Conservation (phyloP, 2,797 vertebrate species). For the Ispidina lecontei region DNA sequence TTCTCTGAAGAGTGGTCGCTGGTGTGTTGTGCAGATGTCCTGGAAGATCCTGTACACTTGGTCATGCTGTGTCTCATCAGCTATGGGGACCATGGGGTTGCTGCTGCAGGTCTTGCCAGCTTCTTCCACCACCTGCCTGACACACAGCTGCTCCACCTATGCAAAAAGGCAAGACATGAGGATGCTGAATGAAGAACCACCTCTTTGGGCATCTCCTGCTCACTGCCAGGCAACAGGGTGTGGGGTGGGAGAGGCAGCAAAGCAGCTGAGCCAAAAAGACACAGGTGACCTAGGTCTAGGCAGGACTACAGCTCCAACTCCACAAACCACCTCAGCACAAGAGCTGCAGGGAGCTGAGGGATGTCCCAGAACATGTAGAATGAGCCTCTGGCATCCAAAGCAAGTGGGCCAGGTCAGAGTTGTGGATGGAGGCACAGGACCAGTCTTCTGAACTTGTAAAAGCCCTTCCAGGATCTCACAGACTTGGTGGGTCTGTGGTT, state of each 20-base stretch:
- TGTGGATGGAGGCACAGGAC: neutral
- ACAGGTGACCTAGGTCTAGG: neutral
- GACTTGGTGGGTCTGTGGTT: neutral
- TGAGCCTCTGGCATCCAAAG: neutral
- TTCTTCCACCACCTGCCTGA: constrained; percentile 87
- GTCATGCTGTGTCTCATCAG: constrained; percentile 84
- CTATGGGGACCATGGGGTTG: constrained; percentile 74
- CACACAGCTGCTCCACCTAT: constrained; percentile 79
- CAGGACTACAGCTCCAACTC: neutral
- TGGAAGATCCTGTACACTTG: constrained; percentile 91
- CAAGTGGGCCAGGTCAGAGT: neutral
- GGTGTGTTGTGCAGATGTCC: constrained; percentile 89
- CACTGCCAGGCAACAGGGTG: neutral
- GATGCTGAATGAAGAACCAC: fast-evolving
- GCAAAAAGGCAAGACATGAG: neutral
- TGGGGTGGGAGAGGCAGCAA: neutral
- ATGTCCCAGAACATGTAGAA: neutral
- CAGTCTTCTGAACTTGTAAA: neutral
- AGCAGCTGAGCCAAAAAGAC: neutral
- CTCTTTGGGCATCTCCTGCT: neutral
- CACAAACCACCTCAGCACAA: neutral
- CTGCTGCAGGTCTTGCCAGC: constrained; percentile 80
- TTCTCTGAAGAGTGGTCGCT: constrained; percentile 84
- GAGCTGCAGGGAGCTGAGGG: neutral
- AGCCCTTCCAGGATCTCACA: neutral